phyloP scores from a whole-genome alignment of 2,797 vertebrate genomes.

The Amniataba percoides region DNA sequence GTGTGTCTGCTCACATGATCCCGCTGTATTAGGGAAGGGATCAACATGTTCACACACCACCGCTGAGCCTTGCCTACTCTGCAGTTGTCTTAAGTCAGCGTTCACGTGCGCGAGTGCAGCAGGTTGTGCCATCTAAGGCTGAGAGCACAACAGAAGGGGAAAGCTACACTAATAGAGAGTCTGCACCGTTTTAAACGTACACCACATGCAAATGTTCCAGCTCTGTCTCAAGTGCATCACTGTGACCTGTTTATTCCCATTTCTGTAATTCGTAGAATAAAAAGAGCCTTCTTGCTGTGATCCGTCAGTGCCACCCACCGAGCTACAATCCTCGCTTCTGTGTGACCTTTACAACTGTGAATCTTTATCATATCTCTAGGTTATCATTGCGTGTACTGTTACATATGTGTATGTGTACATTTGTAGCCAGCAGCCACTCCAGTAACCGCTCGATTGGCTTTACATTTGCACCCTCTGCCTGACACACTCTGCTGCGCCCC shows the following conservation, averaged over 20 bases:
- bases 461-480: conserved; percentile 18
- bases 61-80: conserved; percentile 31
- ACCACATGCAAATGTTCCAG: not conserved
- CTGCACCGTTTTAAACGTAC: not conserved
- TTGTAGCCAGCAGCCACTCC: not conserved
- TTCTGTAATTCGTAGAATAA: conserved; percentile 10
- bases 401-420: not conserved
- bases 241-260: not conserved
- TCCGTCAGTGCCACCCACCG: not conserved
- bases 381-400: not conserved
- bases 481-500: conserved; percentile 7
- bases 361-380: not conserved
- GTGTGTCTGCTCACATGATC: conserved; percentile 46
- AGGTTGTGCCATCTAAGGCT: conserved; percentile 27
- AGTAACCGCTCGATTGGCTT: conserved; percentile 7
- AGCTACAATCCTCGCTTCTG: not conserved
- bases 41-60: conserved; percentile 51
- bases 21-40: conserved; percentile 43
- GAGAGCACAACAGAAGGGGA: not conserved
- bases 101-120: conserved; percentile 4
- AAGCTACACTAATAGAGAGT: not conserved
- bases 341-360: not conserved
- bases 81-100: conserved; percentile 22
- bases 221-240: not conserved
- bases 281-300: not conserved